These are phyloP conservation scores for human DNA, from an alignment of 2,113 vertebrate genomes.

Conservation along the genomic window GRCh38 chr21:19618501-19619000, in stretches of 20 bases:
- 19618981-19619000: slow-evolving; percentile 75
- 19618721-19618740: background rate
- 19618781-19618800: background rate
- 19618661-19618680: background rate
- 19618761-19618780: background rate
- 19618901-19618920: slow-evolving; percentile 31
- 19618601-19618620: background rate
- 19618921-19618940: background rate
- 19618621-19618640: background rate
- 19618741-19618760: background rate
- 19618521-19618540: background rate
- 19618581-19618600: background rate
- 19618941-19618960: slow-evolving; percentile 42
- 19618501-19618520: background rate
- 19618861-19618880: background rate
- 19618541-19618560: background rate
- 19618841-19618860: background rate
- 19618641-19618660: background rate
- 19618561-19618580: background rate
- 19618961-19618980: slow-evolving; percentile 67
- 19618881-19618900: background rate
- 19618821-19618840: background rate
- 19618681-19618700: background rate
- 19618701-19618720: background rate
- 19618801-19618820: background rate